Conservation (phyloP, 1,140 invertebrate genomes). For the Drosophila pseudoobscura region DNA sequence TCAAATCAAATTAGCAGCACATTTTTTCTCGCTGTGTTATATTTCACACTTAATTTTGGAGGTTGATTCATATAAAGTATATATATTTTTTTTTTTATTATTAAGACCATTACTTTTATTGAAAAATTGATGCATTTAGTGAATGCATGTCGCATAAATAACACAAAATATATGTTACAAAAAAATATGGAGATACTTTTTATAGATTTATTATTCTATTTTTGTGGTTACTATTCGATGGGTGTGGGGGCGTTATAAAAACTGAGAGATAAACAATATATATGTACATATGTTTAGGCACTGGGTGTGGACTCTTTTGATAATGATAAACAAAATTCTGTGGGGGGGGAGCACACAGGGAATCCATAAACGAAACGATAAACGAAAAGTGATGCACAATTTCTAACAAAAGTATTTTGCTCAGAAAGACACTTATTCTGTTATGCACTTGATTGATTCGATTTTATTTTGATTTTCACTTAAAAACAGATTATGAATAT, state of each 20-base stretch:
- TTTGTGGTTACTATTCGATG: constrained; percentile 13
- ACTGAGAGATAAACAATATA: constrained; percentile 38
- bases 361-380: constrained; percentile 29
- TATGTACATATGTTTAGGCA: constrained; percentile 21
- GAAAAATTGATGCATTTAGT: constrained; percentile 36
- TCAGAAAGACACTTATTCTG: no score
- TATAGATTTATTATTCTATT: constrained; percentile 25
- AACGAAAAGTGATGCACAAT: constrained; percentile 27
- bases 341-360: background rate
- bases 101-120: constrained; percentile 9
- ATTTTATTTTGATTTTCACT: background rate
- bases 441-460: no score
- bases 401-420: no score
- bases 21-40: constrained; percentile 26
- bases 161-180: constrained; percentile 2
- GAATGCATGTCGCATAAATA: constrained; percentile 46
- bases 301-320: constrained; percentile 40
- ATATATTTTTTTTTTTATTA: no score
- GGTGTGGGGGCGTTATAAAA: constrained; percentile 47
- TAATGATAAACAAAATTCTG: constrained; percentile 49
- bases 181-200: no score
- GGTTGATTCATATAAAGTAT: constrained; percentile 16
- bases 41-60: constrained; percentile 43
- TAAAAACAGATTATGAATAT: constrained; percentile 1
- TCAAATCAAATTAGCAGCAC: constrained; percentile 42